Base-by-base conservation (phyloP, 2,888 invertebrate species). In the Cephus nigrinus region DNA sequence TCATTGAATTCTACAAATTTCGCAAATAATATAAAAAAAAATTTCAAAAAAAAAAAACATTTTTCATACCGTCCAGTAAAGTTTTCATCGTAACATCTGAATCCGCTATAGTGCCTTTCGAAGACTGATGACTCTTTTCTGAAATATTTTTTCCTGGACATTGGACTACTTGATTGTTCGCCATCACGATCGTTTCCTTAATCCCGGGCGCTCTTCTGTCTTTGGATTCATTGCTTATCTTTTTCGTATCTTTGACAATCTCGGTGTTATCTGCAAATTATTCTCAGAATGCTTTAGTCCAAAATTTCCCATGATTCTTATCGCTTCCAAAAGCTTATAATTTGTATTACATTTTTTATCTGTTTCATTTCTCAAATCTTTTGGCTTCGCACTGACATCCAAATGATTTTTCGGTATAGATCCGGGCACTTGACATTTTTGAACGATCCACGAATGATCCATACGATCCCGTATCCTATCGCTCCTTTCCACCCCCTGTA, bases 1-100 rank as follows among this genome's bases (percentile, higher is more conserved):
- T 81, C 79, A 72, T 82, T 76, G 73, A 81, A 82, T 76, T 80
- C 82, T 82, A n/a, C 11, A 32, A 75, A 72, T 74, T 73, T 73
- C 0, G 68, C 1, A 30, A 73, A 69, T 33, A 1, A 33, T 34
- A 11, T 23, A n/a, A 15, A 73, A 35, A 77, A 40, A 68, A 12
- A 35, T 3, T 1, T 40, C 30, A 35, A 12, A 2, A 31, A 34
- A 31, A 34, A n/a, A 31, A 32, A 68, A 68, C 4, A 9, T 11
- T 30, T n/a, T 77, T 79, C 81, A 77, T 75, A 78, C 77, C 11
- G 78, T 80, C 55, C 80, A 72, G 55, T 68, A 81, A 77, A 71
- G 73, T 79, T 40, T 76, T 34, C 15, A 76, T 31, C 23, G n/a
- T 68, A 31, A 72, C 76, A 1, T 36, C 31, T 12, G 68, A 76